Evolutionary conservation across 2,888 invertebrate species (phyloP).

Genomic region (Smittia aterrima): DNA sequence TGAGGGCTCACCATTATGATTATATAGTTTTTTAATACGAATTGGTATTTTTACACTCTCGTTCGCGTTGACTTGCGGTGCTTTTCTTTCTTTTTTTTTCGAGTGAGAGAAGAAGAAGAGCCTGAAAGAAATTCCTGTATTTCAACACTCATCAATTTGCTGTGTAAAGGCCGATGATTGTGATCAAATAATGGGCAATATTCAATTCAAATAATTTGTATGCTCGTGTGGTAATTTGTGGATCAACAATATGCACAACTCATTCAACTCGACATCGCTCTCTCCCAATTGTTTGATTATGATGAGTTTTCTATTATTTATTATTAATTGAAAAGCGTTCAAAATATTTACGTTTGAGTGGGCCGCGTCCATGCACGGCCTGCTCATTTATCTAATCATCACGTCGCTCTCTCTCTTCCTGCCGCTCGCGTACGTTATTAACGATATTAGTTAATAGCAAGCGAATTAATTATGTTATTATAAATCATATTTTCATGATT

Average conservation of each 20-base stretch:
- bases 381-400: conserved; percentile 40
- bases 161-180: conserved; percentile 19
- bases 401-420: conserved; percentile 35
- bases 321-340: conserved; percentile 7
- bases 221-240: conserved; percentile 21
- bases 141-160: conserved; percentile 41
- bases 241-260: conserved; percentile 25
- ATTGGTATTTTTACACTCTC: conserved; percentile 40
- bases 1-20: conserved; percentile 35
- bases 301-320: conserved; percentile 25
- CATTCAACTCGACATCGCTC: conserved; percentile 15
- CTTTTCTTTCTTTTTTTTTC: conserved; percentile 1
- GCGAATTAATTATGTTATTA: conserved; percentile 41
- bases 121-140: conserved; percentile 19
- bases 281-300: conserved; percentile 1
- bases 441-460: conserved; percentile 39
- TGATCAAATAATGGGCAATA: conserved; percentile 28
- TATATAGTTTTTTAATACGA: conserved; percentile 41
- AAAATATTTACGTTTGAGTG: conserved; percentile 5
- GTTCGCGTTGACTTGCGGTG: conserved; percentile 24
- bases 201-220: conserved; percentile 25
- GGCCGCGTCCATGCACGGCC: too few species aligned
- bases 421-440: not conserved
- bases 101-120: not conserved
- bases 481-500: conserved; percentile 39